Conservation (phyloP, 2,797 vertebrate genomes). For the Oreonectes daqikongensis region DNA sequence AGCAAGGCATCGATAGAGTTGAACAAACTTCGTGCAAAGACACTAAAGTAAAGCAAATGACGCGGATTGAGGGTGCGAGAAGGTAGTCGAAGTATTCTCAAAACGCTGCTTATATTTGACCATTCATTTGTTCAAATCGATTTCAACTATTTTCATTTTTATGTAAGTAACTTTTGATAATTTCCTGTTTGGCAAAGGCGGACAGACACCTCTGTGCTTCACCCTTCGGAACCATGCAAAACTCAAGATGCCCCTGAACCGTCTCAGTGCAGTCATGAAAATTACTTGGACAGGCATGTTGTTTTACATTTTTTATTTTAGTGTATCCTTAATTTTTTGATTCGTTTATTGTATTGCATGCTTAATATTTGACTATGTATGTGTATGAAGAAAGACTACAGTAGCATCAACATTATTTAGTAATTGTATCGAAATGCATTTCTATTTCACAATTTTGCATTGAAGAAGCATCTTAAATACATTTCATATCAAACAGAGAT, state of each 20-base stretch:
- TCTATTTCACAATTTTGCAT: no score
- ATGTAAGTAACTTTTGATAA: neutral
- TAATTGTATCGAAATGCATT: no score
- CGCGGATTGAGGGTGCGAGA: neutral
- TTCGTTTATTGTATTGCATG: no score
- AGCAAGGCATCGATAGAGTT: constrained; percentile 5
- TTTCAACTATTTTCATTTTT: neutral
- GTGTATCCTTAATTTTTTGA: neutral
- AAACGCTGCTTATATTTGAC: neutral
- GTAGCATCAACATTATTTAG: neutral
- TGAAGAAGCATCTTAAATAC: no score
- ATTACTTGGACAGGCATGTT: constrained; percentile 67
- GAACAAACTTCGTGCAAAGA: neutral
- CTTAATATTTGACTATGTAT: no score
- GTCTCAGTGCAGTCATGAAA: neutral
- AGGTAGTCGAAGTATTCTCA: neutral
- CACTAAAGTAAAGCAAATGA: neutral
- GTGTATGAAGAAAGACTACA: neutral
- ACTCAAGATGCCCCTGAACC: neutral
- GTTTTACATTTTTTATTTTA: neutral
- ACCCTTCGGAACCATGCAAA: neutral
- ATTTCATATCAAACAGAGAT: no score
- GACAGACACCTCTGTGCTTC: neutral
- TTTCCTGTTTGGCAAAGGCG: constrained; percentile 18
- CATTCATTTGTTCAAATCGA: neutral